These are phyloP conservation scores for Rhopalosiphum padi DNA, from an alignment of 1,140 invertebrate species.

Conservation along the genomic window DNA sequence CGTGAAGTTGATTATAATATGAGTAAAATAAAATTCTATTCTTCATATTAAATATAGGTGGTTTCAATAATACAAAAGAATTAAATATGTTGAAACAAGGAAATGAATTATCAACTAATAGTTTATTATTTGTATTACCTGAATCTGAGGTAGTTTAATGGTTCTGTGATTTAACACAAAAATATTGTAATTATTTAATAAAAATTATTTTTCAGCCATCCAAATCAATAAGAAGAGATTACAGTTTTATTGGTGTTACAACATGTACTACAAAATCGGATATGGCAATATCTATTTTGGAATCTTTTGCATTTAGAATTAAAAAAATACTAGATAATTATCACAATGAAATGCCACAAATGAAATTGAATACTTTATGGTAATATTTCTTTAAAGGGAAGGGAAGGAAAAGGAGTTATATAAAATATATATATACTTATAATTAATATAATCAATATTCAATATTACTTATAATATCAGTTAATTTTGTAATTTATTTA, in stretches of 20 bases:
- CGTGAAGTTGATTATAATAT: slow-evolving; percentile 46
- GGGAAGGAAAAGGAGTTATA: no score
- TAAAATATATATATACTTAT: no score
- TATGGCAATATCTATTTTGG: slow-evolving; percentile 81
- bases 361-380: slow-evolving; percentile 45
- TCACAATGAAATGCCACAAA: slow-evolving; percentile 51
- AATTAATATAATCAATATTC: no score
- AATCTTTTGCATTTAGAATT: slow-evolving; percentile 79
- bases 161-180: not conserved
- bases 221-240: slow-evolving; percentile 65
- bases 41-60: not conserved
- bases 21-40: not conserved
- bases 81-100: slow-evolving; percentile 35
- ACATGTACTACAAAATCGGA: slow-evolving; percentile 80
- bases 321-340: slow-evolving; percentile 49
- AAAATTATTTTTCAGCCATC: slow-evolving; percentile 15
- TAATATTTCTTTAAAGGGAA: not conserved
- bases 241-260: slow-evolving; percentile 86
- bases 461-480: not conserved
- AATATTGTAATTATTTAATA: not conserved
- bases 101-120: not conserved
- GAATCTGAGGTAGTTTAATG: slow-evolving; percentile 15
- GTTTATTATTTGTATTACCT: slow-evolving; percentile 44
- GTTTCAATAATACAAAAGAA: slow-evolving; percentile 43
- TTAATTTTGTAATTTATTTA: not conserved